Evolutionary conservation across 1,140 invertebrate species (phyloP).

Genomic region (Drosophila quadrilineata): DNA sequence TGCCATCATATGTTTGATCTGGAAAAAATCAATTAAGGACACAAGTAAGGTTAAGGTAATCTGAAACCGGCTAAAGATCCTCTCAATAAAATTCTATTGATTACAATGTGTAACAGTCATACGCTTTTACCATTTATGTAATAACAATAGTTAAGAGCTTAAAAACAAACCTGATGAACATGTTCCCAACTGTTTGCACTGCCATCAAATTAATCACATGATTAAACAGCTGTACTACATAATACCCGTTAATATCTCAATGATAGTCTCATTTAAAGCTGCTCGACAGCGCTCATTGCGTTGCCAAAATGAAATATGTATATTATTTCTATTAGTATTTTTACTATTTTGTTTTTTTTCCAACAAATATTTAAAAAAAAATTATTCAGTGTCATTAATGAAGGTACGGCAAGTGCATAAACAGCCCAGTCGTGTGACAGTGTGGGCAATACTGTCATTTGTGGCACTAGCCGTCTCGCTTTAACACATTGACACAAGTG

Average conservation of each 20-base stretch:
- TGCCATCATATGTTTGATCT: conserved; percentile 99
- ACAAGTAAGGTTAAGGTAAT: no score
- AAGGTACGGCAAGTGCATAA: conserved; percentile 15
- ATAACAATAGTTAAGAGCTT: background rate
- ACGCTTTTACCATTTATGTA: no score
- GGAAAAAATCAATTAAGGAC: background rate
- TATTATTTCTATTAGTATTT: conserved; percentile 36
- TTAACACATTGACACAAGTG: conserved; percentile 38
- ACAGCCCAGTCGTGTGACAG: conserved; percentile 60
- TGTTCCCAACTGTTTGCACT: background rate
- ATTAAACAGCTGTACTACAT: conserved; percentile 7
- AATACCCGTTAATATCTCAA: background rate
- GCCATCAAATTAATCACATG: conserved; percentile 41
- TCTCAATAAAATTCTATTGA: no score
- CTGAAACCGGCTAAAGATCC: no score
- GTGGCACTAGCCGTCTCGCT: conserved; percentile 56
- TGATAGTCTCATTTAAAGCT: background rate
- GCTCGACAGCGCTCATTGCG: background rate
- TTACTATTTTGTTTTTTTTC: conserved; percentile 33
- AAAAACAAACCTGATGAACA: background rate
- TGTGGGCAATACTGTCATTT: conserved; percentile 38
- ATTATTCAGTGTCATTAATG: conserved; percentile 29
- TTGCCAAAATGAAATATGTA: conserved; percentile 4
- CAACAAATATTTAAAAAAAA: no score
- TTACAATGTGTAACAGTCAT: no score